A percentile compares a stretch with the other conserved stretches of the same genome.
These are phyloP conservation scores for Drosophila ercepeae DNA, from an alignment of 1,140 invertebrate species.

Conservation along the genomic window DNA sequence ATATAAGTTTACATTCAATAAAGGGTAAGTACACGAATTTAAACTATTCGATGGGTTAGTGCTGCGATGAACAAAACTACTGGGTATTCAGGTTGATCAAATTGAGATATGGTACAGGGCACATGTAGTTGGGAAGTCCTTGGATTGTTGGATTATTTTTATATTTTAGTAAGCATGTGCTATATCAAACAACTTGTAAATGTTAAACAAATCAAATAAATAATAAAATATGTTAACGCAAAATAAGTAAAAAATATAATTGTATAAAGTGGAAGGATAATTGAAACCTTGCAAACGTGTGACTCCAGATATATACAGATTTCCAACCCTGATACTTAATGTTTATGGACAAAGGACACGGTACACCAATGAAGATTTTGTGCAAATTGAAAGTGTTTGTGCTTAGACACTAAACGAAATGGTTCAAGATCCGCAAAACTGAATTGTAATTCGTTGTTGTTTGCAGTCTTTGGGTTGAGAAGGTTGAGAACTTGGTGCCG, in stretches of 20 bases:
- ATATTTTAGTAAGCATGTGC: neutral
- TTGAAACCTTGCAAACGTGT: neutral
- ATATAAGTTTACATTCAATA: constrained; percentile 20
- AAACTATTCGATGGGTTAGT: constrained; percentile 26
- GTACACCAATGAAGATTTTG: constrained; percentile 29
- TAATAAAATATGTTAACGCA: neutral
- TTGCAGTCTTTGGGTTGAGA: constrained; percentile 2
- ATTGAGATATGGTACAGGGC: constrained; percentile 9
- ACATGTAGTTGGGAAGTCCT: constrained; percentile 25
- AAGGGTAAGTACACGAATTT: neutral
- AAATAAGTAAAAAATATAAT: neutral
- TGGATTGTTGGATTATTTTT: neutral
- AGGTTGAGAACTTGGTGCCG: constrained; percentile 19
- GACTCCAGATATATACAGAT: neutral
- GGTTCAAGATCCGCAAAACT: neutral
- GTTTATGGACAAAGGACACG: constrained; percentile 16
- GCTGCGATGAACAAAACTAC: constrained; percentile 26
- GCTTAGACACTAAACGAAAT: constrained; percentile 1
- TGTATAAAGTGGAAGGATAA: neutral
- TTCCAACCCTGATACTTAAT: constrained; percentile 3
- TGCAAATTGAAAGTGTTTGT: constrained; percentile 6
- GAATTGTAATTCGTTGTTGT: neutral
- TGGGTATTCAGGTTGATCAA: neutral
- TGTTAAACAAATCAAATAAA: constrained; percentile 2
- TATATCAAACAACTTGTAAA: neutral